A percentile compares a stretch with the other conserved stretches of the same genome.
Evolutionary conservation across 1,140 invertebrate genomes (phyloP).

Genomic region (Drosophila littoralis): DNA sequence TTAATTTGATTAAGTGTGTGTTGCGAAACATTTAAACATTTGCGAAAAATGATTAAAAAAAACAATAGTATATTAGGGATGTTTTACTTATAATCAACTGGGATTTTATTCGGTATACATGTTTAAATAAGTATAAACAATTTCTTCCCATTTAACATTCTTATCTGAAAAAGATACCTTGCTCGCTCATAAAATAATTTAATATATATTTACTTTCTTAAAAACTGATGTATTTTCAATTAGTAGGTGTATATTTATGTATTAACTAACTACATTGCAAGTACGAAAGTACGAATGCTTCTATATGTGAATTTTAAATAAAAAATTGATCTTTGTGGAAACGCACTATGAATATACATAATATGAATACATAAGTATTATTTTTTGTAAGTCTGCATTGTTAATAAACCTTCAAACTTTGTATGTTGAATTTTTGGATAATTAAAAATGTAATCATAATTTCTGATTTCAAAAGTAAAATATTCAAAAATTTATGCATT

Average conservation of each 20-base stretch:
- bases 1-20: slow-evolving; percentile 21
- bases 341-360: slow-evolving; percentile 17
- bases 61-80: slow-evolving; percentile 3
- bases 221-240: slow-evolving; percentile 27
- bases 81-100: background rate
- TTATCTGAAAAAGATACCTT: slow-evolving; percentile 1
- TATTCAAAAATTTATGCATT: too few species aligned
- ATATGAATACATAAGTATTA: slow-evolving; percentile 9
- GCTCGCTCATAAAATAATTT: slow-evolving; percentile 1
- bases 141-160: background rate
- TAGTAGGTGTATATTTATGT: slow-evolving; percentile 14
- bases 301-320: slow-evolving; percentile 27
- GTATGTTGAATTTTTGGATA: slow-evolving; percentile 38
- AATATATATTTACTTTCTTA: slow-evolving; percentile 3
- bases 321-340: slow-evolving; percentile 19
- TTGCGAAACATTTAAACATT: slow-evolving; percentile 15
- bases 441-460: slow-evolving; percentile 33
- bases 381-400: slow-evolving; percentile 33
- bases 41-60: background rate
- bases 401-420: slow-evolving; percentile 34
- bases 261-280: slow-evolving; percentile 20
- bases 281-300: background rate
- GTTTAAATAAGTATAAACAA: slow-evolving; percentile 2
- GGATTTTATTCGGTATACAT: background rate
- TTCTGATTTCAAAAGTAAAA: background rate